Base-by-base conservation (phyloP, 1,140 invertebrate genomes). In the Gryllus bimaculatus region DNA sequence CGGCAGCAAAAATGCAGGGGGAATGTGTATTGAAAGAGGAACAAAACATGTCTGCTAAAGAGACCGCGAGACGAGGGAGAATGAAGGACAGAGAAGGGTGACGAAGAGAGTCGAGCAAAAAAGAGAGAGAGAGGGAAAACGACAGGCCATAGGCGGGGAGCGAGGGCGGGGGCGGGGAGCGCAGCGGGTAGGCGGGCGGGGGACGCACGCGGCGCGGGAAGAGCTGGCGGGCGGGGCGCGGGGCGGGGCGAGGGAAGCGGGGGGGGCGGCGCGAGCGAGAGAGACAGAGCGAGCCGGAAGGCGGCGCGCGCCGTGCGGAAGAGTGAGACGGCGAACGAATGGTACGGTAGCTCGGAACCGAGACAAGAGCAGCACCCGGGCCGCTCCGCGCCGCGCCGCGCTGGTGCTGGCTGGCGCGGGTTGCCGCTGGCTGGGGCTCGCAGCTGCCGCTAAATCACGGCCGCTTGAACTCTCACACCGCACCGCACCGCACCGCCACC, bases 71-170 rank as follows among this genome's bases (percentile, higher is more conserved):
- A 15, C 7, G 79, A 79, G 2, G 26, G 76, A 48, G 18, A 49
- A 47, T 78, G 54, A 66, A 66, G 54, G 54, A 66, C 18, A 18
- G 54, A 66, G 18, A 66, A 66, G 54, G 54, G 54, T 66, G 54
- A 66, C 54, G 77, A 48, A 80, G 76, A 78, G 48, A n/a, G 75
- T 5, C 26, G 26, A 39, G 26, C 26, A 39, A 39, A 73, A 7
- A 8, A 66, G 47, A 80, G 77, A 78, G 48, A 66, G 49, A 49
- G 79, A 78, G n/a, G 48, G 47, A 80, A 21, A 47, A n/a, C 47
- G 21, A 73, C 75, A 78, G 8, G 49, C 21, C 39, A 75, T 13
- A 48, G 49, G 26, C 26, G 76, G 26, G 79, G 26, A 49, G 15
- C 26, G 76, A 47, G 73, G n/a, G 20, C 26, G 48, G 76, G 47